Base-by-base conservation (phyloP, 2,797 vertebrate species). In the Girardinus metallicus region DNA sequence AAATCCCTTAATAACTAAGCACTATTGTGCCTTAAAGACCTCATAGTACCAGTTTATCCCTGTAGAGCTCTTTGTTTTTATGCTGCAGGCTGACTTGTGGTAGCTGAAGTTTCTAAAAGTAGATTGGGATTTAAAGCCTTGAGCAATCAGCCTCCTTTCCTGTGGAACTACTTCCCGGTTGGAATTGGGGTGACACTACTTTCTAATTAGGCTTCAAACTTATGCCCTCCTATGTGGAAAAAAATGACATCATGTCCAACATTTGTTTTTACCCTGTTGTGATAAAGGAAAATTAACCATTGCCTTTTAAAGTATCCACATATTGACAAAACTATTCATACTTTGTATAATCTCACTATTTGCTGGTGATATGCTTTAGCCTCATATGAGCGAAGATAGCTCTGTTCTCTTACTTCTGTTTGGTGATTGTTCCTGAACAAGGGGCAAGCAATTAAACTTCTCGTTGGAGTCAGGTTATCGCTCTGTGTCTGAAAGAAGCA, bases 371-470 rank as follows among this genome's bases (percentile, higher is more conserved):
- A 70, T 8, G 36, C 72, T 79, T 88, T 68, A 8, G 44, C 72
- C 36, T 29, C 72, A 75, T 74, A 73, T 79, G 80, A 84, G 83
- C 68, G 18, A 62, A 43, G 76, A 26, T 47, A 34, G 66, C 81
- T 82, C 75, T 43, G 46, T 51, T 75, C 79, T 80, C 76, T 77
- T 80, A 73, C 80, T 82, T 74, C 60, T 71, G 74, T 78, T 80
- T 71, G 80, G 87, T 86, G 68, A 83, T 88, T 76, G 85, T 74
- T 77, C 87, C 83, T 89, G 79, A 78, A 78, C 66, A 46, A 53
- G 80, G 90, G 89, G 85, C 86, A 91, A 90, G 91, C 90, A 94
- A 94, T 95, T 94, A 94, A 94, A 91, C 84, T 83, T 75, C 76
- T 83, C 43, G 73, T 87, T 83, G 83, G 83, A 90, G 85, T 46